A percentile compares a stretch with the other conserved stretches of the same genome.
phyloP scores from a whole-genome alignment of 1,140 invertebrate species.

The Drosophila subobscura region DNA sequence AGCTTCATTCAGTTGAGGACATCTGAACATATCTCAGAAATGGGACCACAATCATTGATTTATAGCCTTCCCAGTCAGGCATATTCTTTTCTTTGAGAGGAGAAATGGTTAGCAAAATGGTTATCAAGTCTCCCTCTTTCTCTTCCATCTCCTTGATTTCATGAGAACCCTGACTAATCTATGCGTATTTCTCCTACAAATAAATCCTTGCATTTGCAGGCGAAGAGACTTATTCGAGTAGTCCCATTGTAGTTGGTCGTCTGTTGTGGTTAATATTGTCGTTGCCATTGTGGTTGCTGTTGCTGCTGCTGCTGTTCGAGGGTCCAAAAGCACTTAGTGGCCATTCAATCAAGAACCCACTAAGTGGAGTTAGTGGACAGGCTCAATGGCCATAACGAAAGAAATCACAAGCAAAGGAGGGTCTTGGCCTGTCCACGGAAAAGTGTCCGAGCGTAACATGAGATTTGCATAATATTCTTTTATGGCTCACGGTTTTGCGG shows the following conservation, averaged over 20 bases:
- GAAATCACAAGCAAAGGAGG: neutral
- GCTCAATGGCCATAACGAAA: neutral
- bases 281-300: constrained; percentile 1
- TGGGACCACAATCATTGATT: constrained; percentile 67
- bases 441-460: constrained; percentile 72
- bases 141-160: constrained; percentile 10
- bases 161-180: constrained; percentile 29
- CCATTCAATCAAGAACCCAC: constrained; percentile 63
- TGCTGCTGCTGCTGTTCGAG: constrained; percentile 35
- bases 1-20: too few relatives aligned
- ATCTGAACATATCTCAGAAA: neutral
- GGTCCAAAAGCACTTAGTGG: constrained; percentile 61
- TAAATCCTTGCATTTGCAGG: constrained; percentile 27
- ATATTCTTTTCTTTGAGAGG: constrained; percentile 11
- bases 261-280: too few relatives aligned
- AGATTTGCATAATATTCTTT: constrained; percentile 77
- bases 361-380: constrained; percentile 32
- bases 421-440: constrained; percentile 27
- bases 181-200: constrained; percentile 7
- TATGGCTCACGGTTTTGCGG: constrained; percentile 37
- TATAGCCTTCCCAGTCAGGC: constrained; percentile 35
- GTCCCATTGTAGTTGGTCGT: constrained; percentile 14
- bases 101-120: neutral
- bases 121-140: constrained; percentile 25
- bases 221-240: constrained; percentile 20